Percentiles rank a stretch among this genome's conserved stretches.
Conservation (phyloP, 2,888 invertebrate species). For the Apocheima hispidaria region DNA sequence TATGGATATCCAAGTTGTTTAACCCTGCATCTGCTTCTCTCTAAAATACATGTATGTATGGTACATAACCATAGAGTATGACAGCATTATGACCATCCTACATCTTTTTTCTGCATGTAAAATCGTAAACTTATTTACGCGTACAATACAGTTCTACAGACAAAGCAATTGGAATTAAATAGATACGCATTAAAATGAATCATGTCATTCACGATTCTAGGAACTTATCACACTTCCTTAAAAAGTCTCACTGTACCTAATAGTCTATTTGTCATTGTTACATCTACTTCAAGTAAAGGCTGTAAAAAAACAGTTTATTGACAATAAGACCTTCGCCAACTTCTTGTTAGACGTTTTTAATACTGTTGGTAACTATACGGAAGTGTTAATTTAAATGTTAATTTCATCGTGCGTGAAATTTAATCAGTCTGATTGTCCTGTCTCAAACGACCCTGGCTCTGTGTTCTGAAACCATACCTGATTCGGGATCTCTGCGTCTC, state of each 20-base stretch:
- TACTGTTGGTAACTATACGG: slow-evolving; percentile 16
- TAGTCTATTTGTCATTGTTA: slow-evolving; percentile 14
- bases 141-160: background rate
- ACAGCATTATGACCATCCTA: no score
- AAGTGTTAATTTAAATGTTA: slow-evolving; percentile 27
- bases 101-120: background rate
- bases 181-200: slow-evolving; percentile 32
- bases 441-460: background rate
- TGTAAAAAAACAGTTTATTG: slow-evolving; percentile 30
- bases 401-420: slow-evolving; percentile 22
- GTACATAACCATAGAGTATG: no score
- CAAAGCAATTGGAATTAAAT: slow-evolving; percentile 17
- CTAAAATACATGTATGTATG: no score
- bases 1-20: no score
- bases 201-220: slow-evolving; percentile 25
- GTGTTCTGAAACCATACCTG: background rate
- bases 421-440: slow-evolving; percentile 19
- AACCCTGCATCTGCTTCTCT: no score
- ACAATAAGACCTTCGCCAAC: slow-evolving; percentile 31
- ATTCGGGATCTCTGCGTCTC: no score
- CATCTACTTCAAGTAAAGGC: background rate
- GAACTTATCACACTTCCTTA: slow-evolving; percentile 26
- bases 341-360: slow-evolving; percentile 26
- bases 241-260: slow-evolving; percentile 5
- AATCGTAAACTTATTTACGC: no score